A percentile compares a stretch with the other conserved stretches of the same genome.
Conservation (phyloP, 1,140 invertebrate genomes). For the honey bee (Apis mellifera) region DNA sequence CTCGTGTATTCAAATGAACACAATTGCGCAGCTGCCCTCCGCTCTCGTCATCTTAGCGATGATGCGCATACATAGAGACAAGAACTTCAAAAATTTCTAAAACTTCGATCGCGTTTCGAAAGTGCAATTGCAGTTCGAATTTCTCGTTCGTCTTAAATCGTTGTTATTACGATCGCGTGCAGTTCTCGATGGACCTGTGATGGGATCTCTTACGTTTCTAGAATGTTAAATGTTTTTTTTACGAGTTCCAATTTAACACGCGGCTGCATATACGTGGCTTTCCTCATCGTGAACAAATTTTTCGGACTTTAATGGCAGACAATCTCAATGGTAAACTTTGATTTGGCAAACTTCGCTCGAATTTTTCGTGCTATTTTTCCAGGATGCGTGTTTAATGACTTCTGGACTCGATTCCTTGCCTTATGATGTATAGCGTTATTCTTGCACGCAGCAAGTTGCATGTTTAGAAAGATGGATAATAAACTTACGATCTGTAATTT, state of each 20-base stretch:
- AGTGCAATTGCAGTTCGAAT: not conserved
- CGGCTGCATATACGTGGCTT: not conserved
- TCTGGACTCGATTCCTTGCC: too few species aligned
- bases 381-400: too few species aligned
- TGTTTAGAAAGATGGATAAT: not conserved
- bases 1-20: slow-evolving; percentile 18
- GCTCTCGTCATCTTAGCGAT: not conserved
- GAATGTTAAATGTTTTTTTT: not conserved
- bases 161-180: not conserved
- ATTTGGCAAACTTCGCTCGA: too few species aligned
- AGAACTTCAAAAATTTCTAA: slow-evolving; percentile 13
- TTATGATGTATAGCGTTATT: too few species aligned
- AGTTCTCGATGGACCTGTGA: too few species aligned
- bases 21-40: not conserved
- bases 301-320: too few species aligned
- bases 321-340: too few species aligned
- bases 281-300: too few species aligned
- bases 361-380: too few species aligned
- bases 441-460: not conserved
- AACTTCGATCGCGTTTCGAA: not conserved
- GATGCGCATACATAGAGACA: not conserved
- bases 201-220: not conserved
- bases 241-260: slow-evolving; percentile 1
- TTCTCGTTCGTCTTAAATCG: too few species aligned
- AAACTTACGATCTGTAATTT: not conserved